phyloP scores from a whole-genome alignment of 92 coral and sea anemone species.

The Epizoanthus scotinus region DNA sequence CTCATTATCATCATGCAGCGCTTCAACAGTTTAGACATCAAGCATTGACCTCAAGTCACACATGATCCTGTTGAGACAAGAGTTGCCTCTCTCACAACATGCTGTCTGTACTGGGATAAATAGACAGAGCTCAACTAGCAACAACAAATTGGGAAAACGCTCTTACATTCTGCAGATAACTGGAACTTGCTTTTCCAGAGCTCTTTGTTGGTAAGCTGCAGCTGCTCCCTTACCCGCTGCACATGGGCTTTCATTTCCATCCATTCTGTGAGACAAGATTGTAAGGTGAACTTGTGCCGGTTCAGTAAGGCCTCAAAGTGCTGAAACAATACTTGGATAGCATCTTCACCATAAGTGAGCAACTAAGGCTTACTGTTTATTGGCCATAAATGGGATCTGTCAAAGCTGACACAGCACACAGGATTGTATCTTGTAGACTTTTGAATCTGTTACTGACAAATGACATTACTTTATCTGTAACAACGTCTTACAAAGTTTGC shows the following conservation, averaged over 20 bases:
- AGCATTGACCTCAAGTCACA: slow-evolving; percentile 45
- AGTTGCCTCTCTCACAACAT: slow-evolving; percentile 50
- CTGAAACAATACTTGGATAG: background rate
- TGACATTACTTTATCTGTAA: too few relatives aligned
- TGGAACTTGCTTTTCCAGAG: slow-evolving; percentile 47
- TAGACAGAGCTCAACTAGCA: slow-evolving; percentile 42
- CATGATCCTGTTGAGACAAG: slow-evolving; percentile 55
- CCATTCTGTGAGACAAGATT: slow-evolving; percentile 41
- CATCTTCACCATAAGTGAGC: slow-evolving; percentile 14
- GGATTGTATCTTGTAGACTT: slow-evolving; percentile 36
- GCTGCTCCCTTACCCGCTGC: slow-evolving; percentile 33
- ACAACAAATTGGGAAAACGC: slow-evolving; percentile 44
- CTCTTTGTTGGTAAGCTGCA: slow-evolving; percentile 30
- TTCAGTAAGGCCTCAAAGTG: slow-evolving; percentile 23
- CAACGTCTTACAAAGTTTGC: too few relatives aligned
- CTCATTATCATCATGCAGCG: too few relatives aligned
- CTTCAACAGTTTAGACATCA: slow-evolving; percentile 35
- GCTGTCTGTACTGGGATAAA: slow-evolving; percentile 54
- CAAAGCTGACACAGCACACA: too few relatives aligned
- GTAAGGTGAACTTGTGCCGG: background rate
- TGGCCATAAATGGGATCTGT: too few relatives aligned
- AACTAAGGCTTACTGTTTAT: too few relatives aligned
- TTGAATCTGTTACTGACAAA: slow-evolving; percentile 22
- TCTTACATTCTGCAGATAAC: slow-evolving; percentile 40
- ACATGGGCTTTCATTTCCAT: slow-evolving; percentile 43